Base-by-base conservation (phyloP, 2,888 invertebrate species). In the Phortica okadai region DNA sequence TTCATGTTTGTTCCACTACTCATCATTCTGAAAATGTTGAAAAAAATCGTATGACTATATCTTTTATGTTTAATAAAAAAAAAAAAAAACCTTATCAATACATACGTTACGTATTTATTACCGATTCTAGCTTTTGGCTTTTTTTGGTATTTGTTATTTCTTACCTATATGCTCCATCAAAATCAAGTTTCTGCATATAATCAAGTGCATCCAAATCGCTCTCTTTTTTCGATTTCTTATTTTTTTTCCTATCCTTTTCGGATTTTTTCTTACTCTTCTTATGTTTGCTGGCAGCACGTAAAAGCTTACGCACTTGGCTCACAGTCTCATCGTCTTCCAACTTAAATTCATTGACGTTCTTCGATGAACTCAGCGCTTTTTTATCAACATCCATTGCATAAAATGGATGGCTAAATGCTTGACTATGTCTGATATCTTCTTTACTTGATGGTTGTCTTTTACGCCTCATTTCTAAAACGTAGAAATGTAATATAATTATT, bases 281-380 rank as follows among this genome's bases (percentile, higher is more conserved):
- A 93, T 96, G 96, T 87, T 95, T 95, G 45, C 95, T 95, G 0
- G 96, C 96, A 86, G 97, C 96, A 87, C 96, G 96, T 76, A 97
- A 92, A 90, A 97, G 95, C 90, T 95, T 96, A n/a, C 96, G 94
- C 77, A 97, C 96, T 92, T 95, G 96, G 78, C 95, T 95, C 90
- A 96, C 96, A 85, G 97, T 97, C 90, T 97, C 96, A 0, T 96
- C 96, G 89, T 96, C 96, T 88, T 97, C 97, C 77, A 89, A 76
- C 74, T 88, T 81, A 42, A 87, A 87, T 56, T 85, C 84, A 42
- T 82, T 84, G 33, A 82, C 81, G 8, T 78, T 77, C 5, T 79
- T 72, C 42, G 83, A 80, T 66, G 82, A 87, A 42, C 80, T 84
- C 11, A 82, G 78, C 14, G 81, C 82, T 6, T 76, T 73, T 58